These are phyloP conservation scores for Agelas oroides DNA, from an alignment of 37 sponge, comb jelly and placozoan species.

Conservation along the genomic window DNA sequence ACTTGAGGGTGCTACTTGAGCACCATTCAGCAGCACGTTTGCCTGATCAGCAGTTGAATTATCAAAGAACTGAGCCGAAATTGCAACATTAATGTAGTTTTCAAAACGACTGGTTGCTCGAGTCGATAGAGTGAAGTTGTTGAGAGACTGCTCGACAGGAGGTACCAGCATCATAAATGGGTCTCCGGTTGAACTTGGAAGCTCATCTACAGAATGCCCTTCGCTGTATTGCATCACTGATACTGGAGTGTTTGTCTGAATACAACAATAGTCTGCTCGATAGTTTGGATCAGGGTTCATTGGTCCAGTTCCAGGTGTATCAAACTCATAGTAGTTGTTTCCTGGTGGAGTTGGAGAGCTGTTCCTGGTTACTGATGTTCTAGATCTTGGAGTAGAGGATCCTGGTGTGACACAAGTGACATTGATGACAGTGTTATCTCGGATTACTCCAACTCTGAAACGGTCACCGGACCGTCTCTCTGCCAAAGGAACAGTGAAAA, in stretches of 20 bases:
- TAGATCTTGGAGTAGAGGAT: neutral
- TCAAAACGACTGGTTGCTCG: neutral
- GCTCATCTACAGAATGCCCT: constrained; percentile 48
- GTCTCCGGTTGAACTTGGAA: constrained; percentile 21
- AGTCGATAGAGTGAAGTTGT: constrained; percentile 19
- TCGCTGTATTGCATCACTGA: constrained; percentile 49
- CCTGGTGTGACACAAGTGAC: constrained; percentile 19
- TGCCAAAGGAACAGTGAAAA: constrained; percentile 19
- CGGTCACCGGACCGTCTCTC: constrained; percentile 31
- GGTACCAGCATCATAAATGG: constrained; percentile 50
- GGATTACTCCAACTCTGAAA: constrained; percentile 22
- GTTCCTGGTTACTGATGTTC: neutral
- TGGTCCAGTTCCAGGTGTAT: neutral
- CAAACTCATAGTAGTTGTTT: neutral
- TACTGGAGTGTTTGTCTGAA: constrained; percentile 41
- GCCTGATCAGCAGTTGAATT: neutral
- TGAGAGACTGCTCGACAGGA: constrained; percentile 50
- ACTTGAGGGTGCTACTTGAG: neutral
- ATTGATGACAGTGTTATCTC: constrained; percentile 32
- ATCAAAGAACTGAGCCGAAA: constrained; percentile 39
- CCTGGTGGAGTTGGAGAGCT: neutral
- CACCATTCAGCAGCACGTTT: neutral
- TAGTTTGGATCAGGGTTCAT: neutral
- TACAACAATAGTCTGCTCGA: constrained; percentile 49
- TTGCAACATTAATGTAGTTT: neutral